Evolutionary conservation across 2,113 vertebrate genomes (phyloP).

Genomic region (Psilopsiagon aymara): DNA sequence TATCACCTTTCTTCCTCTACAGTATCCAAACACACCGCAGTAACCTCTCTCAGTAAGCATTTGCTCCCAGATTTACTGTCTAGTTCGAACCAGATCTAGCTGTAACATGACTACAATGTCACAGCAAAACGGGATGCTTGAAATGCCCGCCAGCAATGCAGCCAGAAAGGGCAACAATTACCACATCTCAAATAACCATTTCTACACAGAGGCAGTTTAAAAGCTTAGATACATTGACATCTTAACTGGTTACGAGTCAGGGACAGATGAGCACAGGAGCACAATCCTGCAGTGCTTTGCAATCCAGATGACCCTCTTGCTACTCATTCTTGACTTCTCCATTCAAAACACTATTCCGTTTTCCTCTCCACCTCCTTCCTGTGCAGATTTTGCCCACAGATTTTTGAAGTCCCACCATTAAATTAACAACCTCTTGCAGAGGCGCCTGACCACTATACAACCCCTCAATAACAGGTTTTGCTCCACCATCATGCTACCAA

Average conservation of each 20-base stretch:
- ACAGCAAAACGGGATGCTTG: background rate
- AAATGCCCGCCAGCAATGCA: background rate
- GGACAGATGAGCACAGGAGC: background rate
- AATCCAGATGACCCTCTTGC: background rate
- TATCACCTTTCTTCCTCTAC: background rate
- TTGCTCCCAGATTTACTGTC: background rate
- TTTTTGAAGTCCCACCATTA: background rate
- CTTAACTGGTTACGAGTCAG: background rate
- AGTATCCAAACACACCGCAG: background rate
- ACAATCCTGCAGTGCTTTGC: background rate
- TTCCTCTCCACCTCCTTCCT: background rate
- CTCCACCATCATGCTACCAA: constrained; percentile 3
- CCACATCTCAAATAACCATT: background rate
- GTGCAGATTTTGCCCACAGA: background rate
- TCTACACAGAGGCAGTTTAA: background rate
- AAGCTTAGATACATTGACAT: background rate
- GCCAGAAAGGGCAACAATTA: background rate
- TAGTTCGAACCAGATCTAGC: background rate
- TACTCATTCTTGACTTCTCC: background rate
- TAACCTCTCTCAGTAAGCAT: background rate
- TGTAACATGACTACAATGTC: background rate
- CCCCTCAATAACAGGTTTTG: constrained; percentile 3
- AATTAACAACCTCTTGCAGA: background rate
- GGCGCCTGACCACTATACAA: constrained; percentile 1
- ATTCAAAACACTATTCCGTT: background rate